These are phyloP conservation scores for Hycleus cichorii DNA, from an alignment of 1,140 invertebrate species.

Conservation along the genomic window DNA sequence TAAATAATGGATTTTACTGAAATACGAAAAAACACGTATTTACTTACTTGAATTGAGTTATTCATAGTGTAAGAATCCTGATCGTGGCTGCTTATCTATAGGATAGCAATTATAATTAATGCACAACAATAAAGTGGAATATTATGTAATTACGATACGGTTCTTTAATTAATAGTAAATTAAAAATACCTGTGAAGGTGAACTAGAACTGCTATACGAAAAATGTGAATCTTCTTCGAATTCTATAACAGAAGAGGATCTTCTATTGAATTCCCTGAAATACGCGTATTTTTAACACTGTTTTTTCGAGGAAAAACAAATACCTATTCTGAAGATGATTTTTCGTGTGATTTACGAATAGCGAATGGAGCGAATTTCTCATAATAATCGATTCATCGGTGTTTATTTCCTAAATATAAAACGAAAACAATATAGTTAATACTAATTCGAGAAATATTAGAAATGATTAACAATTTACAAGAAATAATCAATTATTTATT, in stretches of 20 bases:
- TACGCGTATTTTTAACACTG: background rate
- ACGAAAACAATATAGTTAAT: background rate
- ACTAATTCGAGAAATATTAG: background rate
- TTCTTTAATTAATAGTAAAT: background rate
- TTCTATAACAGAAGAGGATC: slow-evolving; percentile 45
- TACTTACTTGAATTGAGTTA: slow-evolving; percentile 5
- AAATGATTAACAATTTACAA: background rate
- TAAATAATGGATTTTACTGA: too few species aligned
- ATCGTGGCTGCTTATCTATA: slow-evolving; percentile 32
- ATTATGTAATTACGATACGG: background rate
- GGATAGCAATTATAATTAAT: background rate
- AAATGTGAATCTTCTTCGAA: slow-evolving; percentile 67
- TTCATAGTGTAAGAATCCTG: slow-evolving; percentile 17
- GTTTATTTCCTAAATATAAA: slow-evolving; percentile 23
- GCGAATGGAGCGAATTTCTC: slow-evolving; percentile 28
- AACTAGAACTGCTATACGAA: slow-evolving; percentile 66
- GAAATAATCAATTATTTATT: slow-evolving; percentile 8
- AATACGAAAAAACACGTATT: too few species aligned
- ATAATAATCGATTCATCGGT: slow-evolving; percentile 29
- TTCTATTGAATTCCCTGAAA: slow-evolving; percentile 46
- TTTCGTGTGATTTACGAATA: slow-evolving; percentile 30
- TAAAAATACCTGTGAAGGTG: slow-evolving; percentile 53
- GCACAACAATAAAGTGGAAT: background rate
- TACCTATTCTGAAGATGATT: slow-evolving; percentile 26
- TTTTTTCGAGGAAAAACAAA: background rate